These are phyloP conservation scores for Fringilla coelebs DNA, from an alignment of 2,797 vertebrate species.

Conservation along the genomic window DNA sequence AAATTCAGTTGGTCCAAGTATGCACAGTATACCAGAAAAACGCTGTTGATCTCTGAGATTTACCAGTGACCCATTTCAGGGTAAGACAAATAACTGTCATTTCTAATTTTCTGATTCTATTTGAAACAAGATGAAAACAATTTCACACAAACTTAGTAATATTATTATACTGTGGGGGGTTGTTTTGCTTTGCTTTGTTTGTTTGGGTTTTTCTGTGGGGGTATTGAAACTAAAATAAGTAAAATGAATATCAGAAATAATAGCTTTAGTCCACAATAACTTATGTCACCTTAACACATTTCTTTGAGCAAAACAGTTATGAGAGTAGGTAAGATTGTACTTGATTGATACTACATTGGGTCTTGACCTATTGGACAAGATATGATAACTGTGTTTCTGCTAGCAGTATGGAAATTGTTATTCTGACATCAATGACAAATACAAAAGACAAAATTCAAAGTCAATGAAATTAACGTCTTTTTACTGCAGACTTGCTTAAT, in stretches of 20 bases:
- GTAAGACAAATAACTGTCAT: background rate
- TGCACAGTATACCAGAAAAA: background rate
- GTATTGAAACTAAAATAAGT: background rate
- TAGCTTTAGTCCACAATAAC: background rate
- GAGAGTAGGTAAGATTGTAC: background rate
- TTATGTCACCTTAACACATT: background rate
- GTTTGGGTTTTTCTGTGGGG: background rate
- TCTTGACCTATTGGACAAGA: background rate
- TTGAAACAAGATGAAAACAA: background rate
- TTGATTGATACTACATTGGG: background rate
- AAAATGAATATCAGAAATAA: background rate
- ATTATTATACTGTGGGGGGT: background rate
- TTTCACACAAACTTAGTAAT: background rate
- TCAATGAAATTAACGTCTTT: background rate
- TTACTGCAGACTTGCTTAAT: background rate
- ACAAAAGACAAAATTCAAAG: background rate
- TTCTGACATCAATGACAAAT: background rate
- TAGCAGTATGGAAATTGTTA: background rate
- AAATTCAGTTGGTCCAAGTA: slow-evolving; percentile 34
- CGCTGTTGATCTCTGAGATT: background rate
- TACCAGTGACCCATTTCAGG: background rate
- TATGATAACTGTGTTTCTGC: background rate
- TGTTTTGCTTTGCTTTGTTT: background rate
- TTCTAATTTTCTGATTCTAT: background rate
- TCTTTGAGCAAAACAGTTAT: background rate